Conservation (phyloP, 2,113 vertebrate genomes). For the Brachypodius melanocephalos region DNA sequence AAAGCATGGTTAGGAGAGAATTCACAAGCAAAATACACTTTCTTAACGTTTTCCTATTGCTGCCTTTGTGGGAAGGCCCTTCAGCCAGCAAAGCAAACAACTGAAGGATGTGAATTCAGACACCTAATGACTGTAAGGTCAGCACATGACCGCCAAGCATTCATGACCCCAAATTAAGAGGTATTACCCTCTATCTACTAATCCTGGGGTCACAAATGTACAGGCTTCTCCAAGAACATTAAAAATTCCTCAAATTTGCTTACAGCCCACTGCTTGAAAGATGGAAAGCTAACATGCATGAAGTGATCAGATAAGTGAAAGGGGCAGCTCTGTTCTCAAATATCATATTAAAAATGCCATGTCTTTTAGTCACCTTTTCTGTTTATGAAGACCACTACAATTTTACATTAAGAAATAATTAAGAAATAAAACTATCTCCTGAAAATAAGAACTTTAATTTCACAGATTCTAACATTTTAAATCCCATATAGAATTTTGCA, state of each 20-base stretch:
- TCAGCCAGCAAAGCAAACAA: slow-evolving; percentile 27
- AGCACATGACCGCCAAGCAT: slow-evolving; percentile 35
- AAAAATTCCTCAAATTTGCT: slow-evolving; percentile 65
- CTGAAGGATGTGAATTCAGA: slow-evolving; percentile 51
- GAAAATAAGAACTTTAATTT: not conserved
- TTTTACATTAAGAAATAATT: not conserved
- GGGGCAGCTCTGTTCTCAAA: not conserved
- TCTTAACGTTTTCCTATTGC: not conserved
- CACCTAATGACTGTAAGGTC: slow-evolving; percentile 50
- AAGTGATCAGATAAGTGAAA: slow-evolving; percentile 34
- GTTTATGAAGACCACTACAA: not conserved
- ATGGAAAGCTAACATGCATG: slow-evolving; percentile 30
- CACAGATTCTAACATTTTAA: not conserved
- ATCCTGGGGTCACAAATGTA: slow-evolving; percentile 59
- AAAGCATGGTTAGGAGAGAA: not conserved
- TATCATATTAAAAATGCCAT: not conserved
- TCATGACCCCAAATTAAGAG: slow-evolving; percentile 63
- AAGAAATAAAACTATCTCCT: not conserved
- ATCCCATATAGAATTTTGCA: not conserved
- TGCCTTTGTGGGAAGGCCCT: slow-evolving; percentile 22
- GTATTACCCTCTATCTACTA: slow-evolving; percentile 62
- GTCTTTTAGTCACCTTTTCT: not conserved
- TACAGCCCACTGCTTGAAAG: slow-evolving; percentile 55
- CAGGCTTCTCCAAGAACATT: slow-evolving; percentile 36
- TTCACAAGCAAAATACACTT: not conserved